Percentiles rank a stretch among this genome's conserved stretches.
Evolutionary conservation across 2,888 invertebrate species (phyloP).

Genomic region (Hirtodrosophila trivittata): DNA sequence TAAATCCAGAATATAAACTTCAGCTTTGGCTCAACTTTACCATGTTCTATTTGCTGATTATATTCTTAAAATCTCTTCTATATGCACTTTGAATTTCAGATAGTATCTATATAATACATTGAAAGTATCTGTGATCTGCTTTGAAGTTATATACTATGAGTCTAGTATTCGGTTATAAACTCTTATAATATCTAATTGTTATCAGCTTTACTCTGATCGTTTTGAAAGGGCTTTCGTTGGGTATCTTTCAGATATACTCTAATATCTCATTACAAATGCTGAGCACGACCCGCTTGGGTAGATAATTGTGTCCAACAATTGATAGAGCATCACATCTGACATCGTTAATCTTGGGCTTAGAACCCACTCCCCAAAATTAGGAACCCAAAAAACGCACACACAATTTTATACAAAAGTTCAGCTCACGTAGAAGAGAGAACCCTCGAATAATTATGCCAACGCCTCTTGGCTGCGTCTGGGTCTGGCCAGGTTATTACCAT

Average conservation of each 20-base stretch:
- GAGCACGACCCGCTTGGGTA: constrained; percentile 19
- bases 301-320: constrained; percentile 35
- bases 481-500: neutral
- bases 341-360: constrained; percentile 67
- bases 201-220: constrained; percentile 8
- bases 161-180: too few species aligned
- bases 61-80: neutral
- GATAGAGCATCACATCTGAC: constrained; percentile 48
- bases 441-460: constrained; percentile 62
- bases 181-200: too few species aligned
- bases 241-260: neutral
- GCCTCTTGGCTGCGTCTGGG: constrained; percentile 19
- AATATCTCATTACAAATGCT: constrained; percentile 43
- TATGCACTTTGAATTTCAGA: too few species aligned
- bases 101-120: too few species aligned
- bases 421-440: constrained; percentile 60
- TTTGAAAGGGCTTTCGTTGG: neutral
- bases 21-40: neutral
- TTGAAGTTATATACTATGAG: too few species aligned
- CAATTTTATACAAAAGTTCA: constrained; percentile 49
- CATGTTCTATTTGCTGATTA: neutral
- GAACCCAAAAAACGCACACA: constrained; percentile 29
- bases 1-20: too few species aligned
- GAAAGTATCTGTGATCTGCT: too few species aligned
- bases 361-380: constrained; percentile 40